Percentiles rank a stretch among this genome's conserved stretches.
Conservation (phyloP, 2,888 invertebrate genomes). For the Microplitis deprimator region DNA sequence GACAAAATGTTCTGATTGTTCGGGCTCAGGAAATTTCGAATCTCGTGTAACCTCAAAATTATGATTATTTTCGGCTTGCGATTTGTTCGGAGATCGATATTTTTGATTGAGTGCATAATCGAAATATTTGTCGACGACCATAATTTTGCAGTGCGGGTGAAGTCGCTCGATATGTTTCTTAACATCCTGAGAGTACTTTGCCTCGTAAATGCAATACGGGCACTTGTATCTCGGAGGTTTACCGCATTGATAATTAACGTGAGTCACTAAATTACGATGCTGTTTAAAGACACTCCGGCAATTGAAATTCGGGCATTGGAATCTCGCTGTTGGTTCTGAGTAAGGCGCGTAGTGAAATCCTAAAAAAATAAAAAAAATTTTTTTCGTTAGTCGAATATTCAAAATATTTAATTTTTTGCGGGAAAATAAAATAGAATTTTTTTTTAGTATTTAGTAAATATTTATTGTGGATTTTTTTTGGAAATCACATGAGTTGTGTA, state of each 20-base stretch:
- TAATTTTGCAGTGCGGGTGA: not conserved
- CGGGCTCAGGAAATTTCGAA: too few relatives aligned
- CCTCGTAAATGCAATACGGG: conserved; percentile 57
- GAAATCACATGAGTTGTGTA: too few relatives aligned
- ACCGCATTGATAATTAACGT: conserved; percentile 61
- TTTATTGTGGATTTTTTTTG: too few relatives aligned
- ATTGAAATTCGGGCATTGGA: not conserved
- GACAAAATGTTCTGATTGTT: not conserved
- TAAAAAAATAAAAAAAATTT: too few relatives aligned
- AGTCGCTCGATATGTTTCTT: not conserved
- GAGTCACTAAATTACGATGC: conserved; percentile 58
- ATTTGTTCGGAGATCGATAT: too few relatives aligned
- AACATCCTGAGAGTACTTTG: conserved; percentile 40
- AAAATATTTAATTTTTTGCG: too few relatives aligned
- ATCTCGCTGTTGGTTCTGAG: not conserved
- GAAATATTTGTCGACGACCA: not conserved
- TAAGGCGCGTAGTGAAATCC: too few relatives aligned
- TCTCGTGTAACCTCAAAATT: not conserved
- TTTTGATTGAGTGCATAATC: not conserved
- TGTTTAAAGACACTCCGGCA: conserved; percentile 13
- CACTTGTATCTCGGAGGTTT: conserved; percentile 61
- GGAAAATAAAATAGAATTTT: too few relatives aligned
- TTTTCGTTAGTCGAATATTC: too few relatives aligned
- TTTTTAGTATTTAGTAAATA: too few relatives aligned
- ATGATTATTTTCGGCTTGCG: too few relatives aligned